Conservation (phyloP, 2,113 vertebrate species). For the Calyptommatus sinebrachiatus region DNA sequence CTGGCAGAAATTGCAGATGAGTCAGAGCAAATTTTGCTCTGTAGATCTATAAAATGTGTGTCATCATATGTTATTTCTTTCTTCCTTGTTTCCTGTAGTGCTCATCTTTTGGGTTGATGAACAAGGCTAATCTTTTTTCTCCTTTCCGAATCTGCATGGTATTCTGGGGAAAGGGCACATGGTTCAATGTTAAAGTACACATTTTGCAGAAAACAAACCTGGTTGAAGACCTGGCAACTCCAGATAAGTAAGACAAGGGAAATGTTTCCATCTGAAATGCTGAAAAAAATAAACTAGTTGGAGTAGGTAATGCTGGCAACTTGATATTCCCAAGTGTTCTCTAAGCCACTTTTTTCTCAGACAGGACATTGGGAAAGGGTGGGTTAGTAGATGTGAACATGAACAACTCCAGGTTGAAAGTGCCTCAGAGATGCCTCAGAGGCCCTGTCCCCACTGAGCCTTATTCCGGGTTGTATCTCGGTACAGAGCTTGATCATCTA, state of each 20-base stretch:
- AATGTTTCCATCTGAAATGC: too few relatives aligned
- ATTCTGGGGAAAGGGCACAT: not conserved
- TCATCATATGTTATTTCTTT: not conserved
- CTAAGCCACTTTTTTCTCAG: too few relatives aligned
- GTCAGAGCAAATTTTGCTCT: conserved; percentile 8
- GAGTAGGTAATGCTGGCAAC: too few relatives aligned
- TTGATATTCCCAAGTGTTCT: too few relatives aligned
- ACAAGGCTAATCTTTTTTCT: not conserved
- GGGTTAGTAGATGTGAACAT: too few relatives aligned
- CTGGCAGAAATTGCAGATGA: conserved; percentile 19
- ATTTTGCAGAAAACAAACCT: not conserved
- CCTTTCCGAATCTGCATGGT: not conserved
- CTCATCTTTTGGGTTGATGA: not conserved
- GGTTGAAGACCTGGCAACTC: not conserved
- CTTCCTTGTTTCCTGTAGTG: not conserved
- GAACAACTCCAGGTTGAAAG: too few relatives aligned
- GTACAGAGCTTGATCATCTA: too few relatives aligned
- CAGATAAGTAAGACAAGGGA: not conserved
- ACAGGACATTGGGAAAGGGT: too few relatives aligned
- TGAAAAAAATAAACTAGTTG: too few relatives aligned
- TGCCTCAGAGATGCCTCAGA: too few relatives aligned
- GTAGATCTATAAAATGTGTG: not conserved
- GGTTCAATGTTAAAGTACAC: not conserved
- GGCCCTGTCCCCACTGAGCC: too few relatives aligned
- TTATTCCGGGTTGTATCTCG: too few relatives aligned